Percentiles rank a stretch among this genome's conserved stretches.
phyloP scores from a whole-genome alignment of 2,888 invertebrate genomes.

The Maniola hyperantus region DNA sequence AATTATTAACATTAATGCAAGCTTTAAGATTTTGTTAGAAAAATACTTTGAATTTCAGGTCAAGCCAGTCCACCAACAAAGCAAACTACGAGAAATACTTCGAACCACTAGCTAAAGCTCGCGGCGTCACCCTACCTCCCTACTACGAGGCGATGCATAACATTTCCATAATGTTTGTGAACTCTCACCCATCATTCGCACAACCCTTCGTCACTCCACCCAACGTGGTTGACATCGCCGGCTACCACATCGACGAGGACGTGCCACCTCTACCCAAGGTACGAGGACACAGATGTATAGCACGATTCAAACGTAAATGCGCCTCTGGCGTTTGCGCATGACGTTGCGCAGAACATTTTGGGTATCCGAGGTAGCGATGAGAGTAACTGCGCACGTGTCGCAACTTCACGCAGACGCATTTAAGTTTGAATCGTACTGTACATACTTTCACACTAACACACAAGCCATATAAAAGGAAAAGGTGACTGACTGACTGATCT shows the following conservation, averaged over 20 bases:
- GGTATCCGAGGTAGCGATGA: too few relatives aligned
- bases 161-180: conserved; percentile 55
- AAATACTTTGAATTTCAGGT: conserved; percentile 16
- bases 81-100: conserved; percentile 48
- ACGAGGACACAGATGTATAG: conserved; percentile 9
- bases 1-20: too few relatives aligned
- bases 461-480: too few relatives aligned
- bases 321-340: too few relatives aligned
- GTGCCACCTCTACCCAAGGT: conserved; percentile 59
- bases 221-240: conserved; percentile 59
- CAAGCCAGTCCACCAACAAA: background rate
- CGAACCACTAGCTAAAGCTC: conserved; percentile 47
- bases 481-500: too few relatives aligned
- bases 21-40: too few relatives aligned
- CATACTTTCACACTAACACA: too few relatives aligned
- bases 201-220: conserved; percentile 52
- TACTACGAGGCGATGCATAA: conserved; percentile 49
- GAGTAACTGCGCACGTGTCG: too few relatives aligned
- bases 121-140: conserved; percentile 51
- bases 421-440: too few relatives aligned
- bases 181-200: conserved; percentile 56
- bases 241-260: conserved; percentile 58
- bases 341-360: too few relatives aligned
- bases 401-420: too few relatives aligned
- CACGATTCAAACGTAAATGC: too few relatives aligned